A percentile compares a stretch with the other conserved stretches of the same genome.
phyloP scores from a whole-genome alignment of 1,140 invertebrate species.

The Uloborus diversus region DNA sequence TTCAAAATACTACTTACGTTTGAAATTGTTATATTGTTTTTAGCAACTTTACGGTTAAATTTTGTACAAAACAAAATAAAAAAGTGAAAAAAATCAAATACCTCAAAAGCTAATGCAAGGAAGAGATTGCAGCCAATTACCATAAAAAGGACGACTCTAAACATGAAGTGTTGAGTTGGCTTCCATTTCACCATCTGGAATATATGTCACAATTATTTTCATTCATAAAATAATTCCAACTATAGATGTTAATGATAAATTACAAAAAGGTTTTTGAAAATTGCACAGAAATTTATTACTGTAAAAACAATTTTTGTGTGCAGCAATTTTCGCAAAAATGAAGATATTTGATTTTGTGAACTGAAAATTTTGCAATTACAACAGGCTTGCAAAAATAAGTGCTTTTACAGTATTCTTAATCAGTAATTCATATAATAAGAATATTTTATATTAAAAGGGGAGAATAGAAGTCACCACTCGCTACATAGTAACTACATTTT shows the following conservation, averaged over 20 bases:
- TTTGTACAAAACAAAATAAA: no score
- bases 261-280: not conserved
- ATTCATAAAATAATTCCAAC: not conserved
- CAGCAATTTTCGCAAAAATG: not conserved
- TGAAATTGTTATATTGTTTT: no score
- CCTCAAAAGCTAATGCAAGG: slow-evolving; percentile 56
- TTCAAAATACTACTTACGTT: no score
- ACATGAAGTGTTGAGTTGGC: slow-evolving; percentile 41
- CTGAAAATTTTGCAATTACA: no score
- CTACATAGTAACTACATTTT: no score
- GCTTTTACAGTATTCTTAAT: no score
- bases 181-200: slow-evolving; percentile 42
- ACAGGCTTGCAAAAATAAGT: no score
- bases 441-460: no score
- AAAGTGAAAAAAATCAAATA: no score
- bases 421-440: no score
- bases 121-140: slow-evolving; percentile 56
- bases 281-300: not conserved
- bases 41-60: no score
- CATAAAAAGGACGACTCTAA: slow-evolving; percentile 47
- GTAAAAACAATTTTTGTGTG: not conserved
- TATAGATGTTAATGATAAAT: not conserved
- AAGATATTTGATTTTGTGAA: not conserved
- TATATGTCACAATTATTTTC: not conserved
- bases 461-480: no score